Percentiles rank a stretch among this genome's conserved stretches.
Conservation (phyloP, 2,888 invertebrate species). For the Eupithecia dodoneata region DNA sequence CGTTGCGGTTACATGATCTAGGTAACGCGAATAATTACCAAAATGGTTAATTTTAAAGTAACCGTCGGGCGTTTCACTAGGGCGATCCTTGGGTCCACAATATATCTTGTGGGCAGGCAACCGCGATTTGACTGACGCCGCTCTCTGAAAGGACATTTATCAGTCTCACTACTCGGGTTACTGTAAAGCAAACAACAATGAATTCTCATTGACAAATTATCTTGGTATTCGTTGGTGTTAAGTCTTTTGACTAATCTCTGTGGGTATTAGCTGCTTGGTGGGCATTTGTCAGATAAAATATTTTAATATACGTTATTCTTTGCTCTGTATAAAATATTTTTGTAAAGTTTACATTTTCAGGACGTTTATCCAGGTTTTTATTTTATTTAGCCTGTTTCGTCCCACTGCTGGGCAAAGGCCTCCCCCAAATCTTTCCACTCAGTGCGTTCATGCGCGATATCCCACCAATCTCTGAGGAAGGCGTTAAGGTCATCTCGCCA, state of each 20-base stretch:
- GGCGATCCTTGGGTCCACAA: conserved; percentile 78
- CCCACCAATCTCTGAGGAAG: too few relatives aligned
- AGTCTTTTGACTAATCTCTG: conserved; percentile 67
- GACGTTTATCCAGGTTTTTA: too few relatives aligned
- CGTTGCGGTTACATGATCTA: conserved; percentile 43
- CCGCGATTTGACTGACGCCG: conserved; percentile 84
- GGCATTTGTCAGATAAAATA: background rate
- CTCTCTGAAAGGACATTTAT: conserved; percentile 83
- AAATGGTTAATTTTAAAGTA: conserved; percentile 79
- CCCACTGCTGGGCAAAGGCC: too few relatives aligned
- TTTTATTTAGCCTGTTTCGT: too few relatives aligned
- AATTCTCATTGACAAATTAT: conserved; percentile 84
- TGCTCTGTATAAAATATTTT: background rate
- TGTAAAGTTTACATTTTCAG: too few relatives aligned
- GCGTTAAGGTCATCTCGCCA: too few relatives aligned
- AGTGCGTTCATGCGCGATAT: too few relatives aligned
- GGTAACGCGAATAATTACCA: conserved; percentile 59
- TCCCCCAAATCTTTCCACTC: too few relatives aligned
- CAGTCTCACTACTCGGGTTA: conserved; percentile 82
- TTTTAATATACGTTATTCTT: background rate
- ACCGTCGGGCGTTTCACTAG: conserved; percentile 70
- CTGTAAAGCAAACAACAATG: conserved; percentile 83
- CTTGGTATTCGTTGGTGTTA: conserved; percentile 72
- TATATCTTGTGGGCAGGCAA: conserved; percentile 83
- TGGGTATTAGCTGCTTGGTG: background rate